Percentiles rank a stretch among this genome's conserved stretches.
Evolutionary conservation across 2,113 vertebrate genomes (phyloP).

Genomic region (Takifugu bimaculatus): DNA sequence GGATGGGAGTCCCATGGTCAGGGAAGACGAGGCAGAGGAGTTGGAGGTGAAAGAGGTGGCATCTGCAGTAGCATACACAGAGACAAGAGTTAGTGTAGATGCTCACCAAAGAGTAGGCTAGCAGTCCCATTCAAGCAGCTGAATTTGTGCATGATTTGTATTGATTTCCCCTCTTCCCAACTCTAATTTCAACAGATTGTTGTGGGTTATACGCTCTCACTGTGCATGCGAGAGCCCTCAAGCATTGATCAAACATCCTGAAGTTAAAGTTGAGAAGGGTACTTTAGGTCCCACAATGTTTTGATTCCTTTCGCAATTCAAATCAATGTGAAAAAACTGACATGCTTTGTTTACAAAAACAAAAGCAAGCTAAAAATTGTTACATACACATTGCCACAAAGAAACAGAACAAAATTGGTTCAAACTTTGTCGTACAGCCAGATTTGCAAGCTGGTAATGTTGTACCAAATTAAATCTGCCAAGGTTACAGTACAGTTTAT

Average conservation of each 20-base stretch:
- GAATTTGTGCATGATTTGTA: conserved; percentile 73
- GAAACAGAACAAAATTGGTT: conserved; percentile 65
- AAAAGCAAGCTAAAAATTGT: conserved; percentile 73
- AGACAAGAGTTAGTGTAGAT: conserved; percentile 82
- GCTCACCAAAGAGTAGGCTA: conserved; percentile 84
- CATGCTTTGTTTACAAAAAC: conserved; percentile 78
- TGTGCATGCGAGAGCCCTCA: conserved; percentile 71
- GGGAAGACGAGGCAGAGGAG: conserved; percentile 83
- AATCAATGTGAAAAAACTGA: conserved; percentile 72
- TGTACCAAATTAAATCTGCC: conserved; percentile 66
- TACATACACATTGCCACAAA: conserved; percentile 76
- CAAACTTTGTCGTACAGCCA: conserved; percentile 68
- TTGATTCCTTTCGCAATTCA: conserved; percentile 62
- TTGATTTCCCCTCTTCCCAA: conserved; percentile 71
- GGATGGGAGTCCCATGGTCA: conserved; percentile 91
- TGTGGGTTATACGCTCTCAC: conserved; percentile 64
- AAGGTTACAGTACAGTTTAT: conserved; percentile 67
- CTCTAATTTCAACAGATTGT: conserved; percentile 67
- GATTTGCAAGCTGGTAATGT: conserved; percentile 71
- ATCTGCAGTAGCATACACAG: conserved; percentile 95
- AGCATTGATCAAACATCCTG: conserved; percentile 63
- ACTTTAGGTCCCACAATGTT: conserved; percentile 63
- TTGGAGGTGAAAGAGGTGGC: conserved; percentile 90
- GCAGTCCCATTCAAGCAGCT: conserved; percentile 92
- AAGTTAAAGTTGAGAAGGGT: conserved; percentile 77